Evolutionary conservation across 2,113 vertebrate genomes (phyloP), one percentile per base, ranked within the genome.

Genomic region (Ramphastos sulfuratus): DNA sequence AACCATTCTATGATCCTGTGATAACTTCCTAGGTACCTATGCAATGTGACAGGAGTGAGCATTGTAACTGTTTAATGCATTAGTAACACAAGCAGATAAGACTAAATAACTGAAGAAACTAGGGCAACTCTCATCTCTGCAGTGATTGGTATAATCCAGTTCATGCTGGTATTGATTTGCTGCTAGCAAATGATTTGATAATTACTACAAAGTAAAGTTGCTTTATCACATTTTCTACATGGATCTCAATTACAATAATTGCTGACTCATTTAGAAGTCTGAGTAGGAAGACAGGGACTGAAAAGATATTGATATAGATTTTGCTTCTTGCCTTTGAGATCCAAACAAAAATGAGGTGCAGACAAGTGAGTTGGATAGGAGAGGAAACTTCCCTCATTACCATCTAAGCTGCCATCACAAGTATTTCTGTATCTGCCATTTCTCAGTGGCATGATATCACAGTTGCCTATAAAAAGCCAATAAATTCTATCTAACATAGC

Each of bases 201-300:
- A 78, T 86, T 81, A 48, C 27, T 75, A 67, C 59, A 77, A 90
- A 89, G 18, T 71, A 44, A 91, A 72, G 75, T 56, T 69, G 9
- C 18, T 81, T 85, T 71, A 83, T 77, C 37, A 75, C 67, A 81
- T 77, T 94, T 91, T 83, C 75, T 83, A 44, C 11, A 81, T 83
- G 11, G 25, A 71, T 92, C 79, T 86, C 80, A 81, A 48, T 87
- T 91, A 37, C 7, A 81, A 10, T 42, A 89, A 59, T 21, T 92
- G 65, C 65, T 89, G 50, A 91, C 35, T 95, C 37, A 33, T 87
- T 79, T 44, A 60, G 33, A 94, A 87, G 37, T 69, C 44, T 83
- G 48, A 76, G 42, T 28, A 66, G 46, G 30, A 50, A 87, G 48
- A 71, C 55, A 81, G 89, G 42, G 80, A 87, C 30, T 46, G 58